Conservation (phyloP, 2,888 invertebrate species). For the Tachina lurida region DNA sequence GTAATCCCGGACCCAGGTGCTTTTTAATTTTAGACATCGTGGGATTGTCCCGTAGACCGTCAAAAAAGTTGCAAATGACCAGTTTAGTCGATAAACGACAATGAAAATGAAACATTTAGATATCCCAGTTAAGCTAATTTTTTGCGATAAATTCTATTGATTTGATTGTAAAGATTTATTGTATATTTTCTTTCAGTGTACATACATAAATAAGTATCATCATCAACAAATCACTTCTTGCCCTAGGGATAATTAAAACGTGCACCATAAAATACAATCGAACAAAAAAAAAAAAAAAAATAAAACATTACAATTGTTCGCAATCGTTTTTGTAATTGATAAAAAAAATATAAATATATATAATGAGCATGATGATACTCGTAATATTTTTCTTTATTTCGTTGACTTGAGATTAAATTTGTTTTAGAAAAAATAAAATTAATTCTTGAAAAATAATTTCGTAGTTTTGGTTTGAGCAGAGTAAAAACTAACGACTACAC, state of each 20-base stretch:
- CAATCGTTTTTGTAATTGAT: constrained; percentile 5
- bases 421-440: constrained; percentile 5
- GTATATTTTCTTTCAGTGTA: background rate
- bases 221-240: constrained; percentile 67
- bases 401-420: constrained; percentile 44
- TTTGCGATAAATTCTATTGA: too few relatives aligned
- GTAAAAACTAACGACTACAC: constrained; percentile 35
- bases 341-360: constrained; percentile 8
- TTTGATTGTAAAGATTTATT: too few relatives aligned
- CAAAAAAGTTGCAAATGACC: too few relatives aligned
- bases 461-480: constrained; percentile 10
- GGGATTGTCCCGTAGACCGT: too few relatives aligned
- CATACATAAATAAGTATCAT: constrained; percentile 45
- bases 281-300: constrained; percentile 1
- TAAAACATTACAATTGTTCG: constrained; percentile 36
- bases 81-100: too few relatives aligned
- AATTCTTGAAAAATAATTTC: constrained; percentile 54
- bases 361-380: constrained; percentile 26
- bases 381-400: background rate
- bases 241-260: constrained; percentile 71
- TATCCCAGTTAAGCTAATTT: too few relatives aligned
- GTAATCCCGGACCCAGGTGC: too few relatives aligned
- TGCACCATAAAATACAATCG: constrained; percentile 58
- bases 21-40: too few relatives aligned
- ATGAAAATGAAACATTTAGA: too few relatives aligned